These are phyloP conservation scores for Tychaedon coryphoeus DNA, from an alignment of 2,113 vertebrate genomes.

Conservation along the genomic window DNA sequence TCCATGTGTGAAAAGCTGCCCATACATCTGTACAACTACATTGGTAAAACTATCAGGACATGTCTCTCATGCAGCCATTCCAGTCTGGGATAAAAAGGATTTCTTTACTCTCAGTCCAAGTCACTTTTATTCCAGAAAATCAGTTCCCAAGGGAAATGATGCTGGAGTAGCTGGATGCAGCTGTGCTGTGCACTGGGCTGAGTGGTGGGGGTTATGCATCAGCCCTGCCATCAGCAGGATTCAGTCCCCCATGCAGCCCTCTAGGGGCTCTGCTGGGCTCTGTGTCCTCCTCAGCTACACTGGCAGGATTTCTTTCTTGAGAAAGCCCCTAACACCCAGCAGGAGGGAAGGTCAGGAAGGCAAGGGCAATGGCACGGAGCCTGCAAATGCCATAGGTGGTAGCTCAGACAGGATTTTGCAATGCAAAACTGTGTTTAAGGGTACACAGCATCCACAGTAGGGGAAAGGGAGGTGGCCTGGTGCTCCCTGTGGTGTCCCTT, in stretches of 20 bases:
- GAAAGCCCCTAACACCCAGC: neutral
- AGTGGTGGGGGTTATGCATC: neutral
- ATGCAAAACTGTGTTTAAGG: neutral
- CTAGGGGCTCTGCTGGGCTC: neutral
- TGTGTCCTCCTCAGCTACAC: accelerated
- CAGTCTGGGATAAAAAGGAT: neutral
- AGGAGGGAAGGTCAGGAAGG: neutral
- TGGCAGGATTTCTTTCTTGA: neutral
- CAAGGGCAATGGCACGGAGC: neutral
- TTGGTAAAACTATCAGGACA: neutral
- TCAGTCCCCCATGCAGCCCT: neutral
- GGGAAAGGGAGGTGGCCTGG: neutral
- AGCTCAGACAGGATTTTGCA: neutral
- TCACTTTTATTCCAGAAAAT: neutral
- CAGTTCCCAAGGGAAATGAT: neutral
- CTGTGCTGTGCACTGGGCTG: neutral
- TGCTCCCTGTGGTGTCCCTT: neutral
- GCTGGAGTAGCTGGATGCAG: neutral
- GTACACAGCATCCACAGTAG: neutral
- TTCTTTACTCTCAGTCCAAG: neutral
- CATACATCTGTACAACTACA: neutral
- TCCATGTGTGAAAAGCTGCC: neutral
- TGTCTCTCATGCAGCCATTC: neutral
- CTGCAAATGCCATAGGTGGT: neutral
- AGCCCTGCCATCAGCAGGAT: neutral